These are phyloP conservation scores for Dryococelus australis DNA, from an alignment of 2,888 invertebrate species.

Conservation along the genomic window DNA sequence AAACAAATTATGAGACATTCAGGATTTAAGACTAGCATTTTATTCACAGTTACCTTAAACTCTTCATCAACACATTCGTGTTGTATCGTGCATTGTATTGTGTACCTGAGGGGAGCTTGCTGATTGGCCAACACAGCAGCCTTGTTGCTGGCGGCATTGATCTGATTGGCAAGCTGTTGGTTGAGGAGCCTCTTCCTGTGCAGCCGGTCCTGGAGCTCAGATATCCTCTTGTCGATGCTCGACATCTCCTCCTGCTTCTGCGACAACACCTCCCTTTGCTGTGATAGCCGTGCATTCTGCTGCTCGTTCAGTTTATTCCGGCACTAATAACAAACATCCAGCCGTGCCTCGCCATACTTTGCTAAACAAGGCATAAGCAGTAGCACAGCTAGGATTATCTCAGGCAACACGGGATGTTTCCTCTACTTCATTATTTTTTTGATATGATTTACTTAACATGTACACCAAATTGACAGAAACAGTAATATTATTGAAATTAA, in stretches of 20 bases:
- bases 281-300: conserved; percentile 88
- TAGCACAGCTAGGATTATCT: background rate
- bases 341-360: background rate
- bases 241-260: conserved; percentile 91
- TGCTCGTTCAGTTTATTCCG: conserved; percentile 96
- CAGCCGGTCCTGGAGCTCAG: conserved; percentile 90
- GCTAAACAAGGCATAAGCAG: background rate
- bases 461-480: too few species aligned
- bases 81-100: background rate
- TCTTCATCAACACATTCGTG: too few species aligned
- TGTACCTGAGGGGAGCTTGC: conserved; percentile 25
- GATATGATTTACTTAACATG: too few species aligned
- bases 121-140: conserved; percentile 32
- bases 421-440: too few species aligned
- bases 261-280: conserved; percentile 87
- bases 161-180: conserved; percentile 72
- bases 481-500: too few species aligned
- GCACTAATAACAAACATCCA: conserved; percentile 70
- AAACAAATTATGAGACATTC: background rate
- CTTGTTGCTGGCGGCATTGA: conserved; percentile 55
- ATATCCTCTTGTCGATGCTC: conserved; percentile 91
- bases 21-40: background rate
- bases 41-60: background rate
- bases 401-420: background rate
- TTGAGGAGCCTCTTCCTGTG: conserved; percentile 88